These are phyloP conservation scores for Drosophila virilis DNA, from an alignment of 1,140 invertebrate genomes.

Conservation along the genomic window DNA sequence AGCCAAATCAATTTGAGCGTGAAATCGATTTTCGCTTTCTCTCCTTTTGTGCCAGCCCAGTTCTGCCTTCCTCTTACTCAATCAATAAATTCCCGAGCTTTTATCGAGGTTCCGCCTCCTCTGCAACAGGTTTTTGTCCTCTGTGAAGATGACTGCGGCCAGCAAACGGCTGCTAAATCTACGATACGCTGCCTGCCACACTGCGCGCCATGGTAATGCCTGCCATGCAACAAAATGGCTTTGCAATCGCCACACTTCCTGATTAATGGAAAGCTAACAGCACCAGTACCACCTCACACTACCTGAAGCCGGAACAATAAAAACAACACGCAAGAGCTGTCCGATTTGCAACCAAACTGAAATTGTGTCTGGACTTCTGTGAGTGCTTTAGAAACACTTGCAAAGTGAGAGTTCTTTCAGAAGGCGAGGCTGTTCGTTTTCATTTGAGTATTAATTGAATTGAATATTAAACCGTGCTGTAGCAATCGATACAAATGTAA, in stretches of 20 bases:
- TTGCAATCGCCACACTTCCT: constrained; percentile 53
- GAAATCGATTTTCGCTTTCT: constrained; percentile 74
- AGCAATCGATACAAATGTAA: too few species aligned
- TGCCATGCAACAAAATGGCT: constrained; percentile 54
- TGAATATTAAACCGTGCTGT: too few species aligned
- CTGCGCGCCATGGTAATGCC: constrained; percentile 52
- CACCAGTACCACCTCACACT: not conserved
- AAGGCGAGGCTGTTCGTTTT: not conserved
- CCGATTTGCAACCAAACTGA: constrained; percentile 47
- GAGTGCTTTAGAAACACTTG: not conserved
- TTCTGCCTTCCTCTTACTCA: not conserved
- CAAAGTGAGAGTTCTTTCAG: not conserved
- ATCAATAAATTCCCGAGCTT: constrained; percentile 65
- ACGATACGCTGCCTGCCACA: constrained; percentile 20
- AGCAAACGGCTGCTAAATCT: constrained; percentile 57
- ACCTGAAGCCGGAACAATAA: not conserved
- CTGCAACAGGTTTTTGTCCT: constrained; percentile 62
- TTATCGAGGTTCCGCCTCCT: constrained; percentile 5
- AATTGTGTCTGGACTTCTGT: constrained; percentile 24
- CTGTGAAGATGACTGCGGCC: constrained; percentile 1
- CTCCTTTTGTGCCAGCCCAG: not conserved
- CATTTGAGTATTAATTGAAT: not conserved
- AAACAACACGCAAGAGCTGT: constrained; percentile 18
- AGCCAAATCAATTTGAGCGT: constrained; percentile 79
- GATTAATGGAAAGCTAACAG: constrained; percentile 59